Evolutionary conservation across 2,888 invertebrate species (phyloP).

Genomic region (Pseudococcus jackbeardsleyi): DNA sequence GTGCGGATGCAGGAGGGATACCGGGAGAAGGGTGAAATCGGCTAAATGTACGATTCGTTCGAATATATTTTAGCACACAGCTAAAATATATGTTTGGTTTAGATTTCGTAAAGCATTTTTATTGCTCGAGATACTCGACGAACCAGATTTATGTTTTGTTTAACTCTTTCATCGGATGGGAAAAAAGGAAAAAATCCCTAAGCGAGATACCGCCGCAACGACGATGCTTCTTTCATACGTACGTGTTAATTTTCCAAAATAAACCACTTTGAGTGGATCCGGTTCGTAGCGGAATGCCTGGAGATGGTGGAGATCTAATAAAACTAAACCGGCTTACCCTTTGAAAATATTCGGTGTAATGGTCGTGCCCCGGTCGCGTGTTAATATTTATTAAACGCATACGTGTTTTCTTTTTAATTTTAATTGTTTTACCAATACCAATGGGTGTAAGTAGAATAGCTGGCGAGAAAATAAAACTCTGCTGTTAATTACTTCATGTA

Average conservation of each 20-base stretch:
- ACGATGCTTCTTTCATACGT: background rate
- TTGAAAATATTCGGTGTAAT: background rate
- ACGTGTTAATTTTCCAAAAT: slow-evolving; percentile 11
- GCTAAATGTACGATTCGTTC: slow-evolving; percentile 57
- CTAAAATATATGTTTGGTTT: slow-evolving; percentile 53
- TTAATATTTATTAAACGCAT: background rate
- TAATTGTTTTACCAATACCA: slow-evolving; percentile 1
- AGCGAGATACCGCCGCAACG: background rate
- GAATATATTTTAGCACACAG: slow-evolving; percentile 53
- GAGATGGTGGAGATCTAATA: background rate
- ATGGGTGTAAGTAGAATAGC: background rate
- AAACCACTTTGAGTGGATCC: background rate
- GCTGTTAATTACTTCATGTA: background rate
- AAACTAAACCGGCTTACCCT: background rate
- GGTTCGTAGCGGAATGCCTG: background rate
- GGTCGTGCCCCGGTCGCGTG: background rate
- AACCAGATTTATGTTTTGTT: slow-evolving; percentile 55
- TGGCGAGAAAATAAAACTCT: background rate
- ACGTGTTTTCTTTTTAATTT: background rate
- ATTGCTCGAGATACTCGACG: slow-evolving; percentile 52
- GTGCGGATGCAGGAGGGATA: background rate
- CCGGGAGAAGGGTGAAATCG: background rate
- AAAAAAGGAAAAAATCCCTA: background rate
- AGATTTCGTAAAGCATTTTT: slow-evolving; percentile 52
- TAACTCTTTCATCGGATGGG: background rate